phyloP scores from a whole-genome alignment of 2,113 vertebrate species.

The Pollimyrus isidori region DNA sequence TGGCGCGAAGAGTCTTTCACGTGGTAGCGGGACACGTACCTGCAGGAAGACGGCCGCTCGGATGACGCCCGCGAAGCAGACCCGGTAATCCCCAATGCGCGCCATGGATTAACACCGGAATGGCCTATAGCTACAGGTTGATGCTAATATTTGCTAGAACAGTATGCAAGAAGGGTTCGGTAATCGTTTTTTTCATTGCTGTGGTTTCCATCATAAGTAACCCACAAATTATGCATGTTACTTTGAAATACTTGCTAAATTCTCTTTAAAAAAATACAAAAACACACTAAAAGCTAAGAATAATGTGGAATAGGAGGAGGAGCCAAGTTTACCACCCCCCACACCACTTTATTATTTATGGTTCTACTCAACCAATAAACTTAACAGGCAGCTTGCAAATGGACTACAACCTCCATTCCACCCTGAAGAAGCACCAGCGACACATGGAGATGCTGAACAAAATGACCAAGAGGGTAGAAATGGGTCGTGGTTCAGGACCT shows the following conservation, averaged over 20 bases:
- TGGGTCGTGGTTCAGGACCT: not conserved
- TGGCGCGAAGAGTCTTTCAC: conserved; percentile 92
- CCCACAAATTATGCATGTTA: not conserved
- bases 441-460: not conserved
- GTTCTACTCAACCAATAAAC: not conserved
- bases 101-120: not conserved
- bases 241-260: not conserved
- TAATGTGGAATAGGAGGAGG: no score
- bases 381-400: not conserved
- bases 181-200: not conserved
- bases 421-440: not conserved
- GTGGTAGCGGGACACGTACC: conserved; percentile 94
- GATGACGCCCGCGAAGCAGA: not conserved
- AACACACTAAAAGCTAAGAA: not conserved
- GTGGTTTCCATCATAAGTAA: not conserved
- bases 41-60: conserved; percentile 26
- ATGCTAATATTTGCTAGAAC: not conserved
- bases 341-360: not conserved
- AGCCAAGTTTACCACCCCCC: not conserved
- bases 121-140: not conserved
- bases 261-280: no score
- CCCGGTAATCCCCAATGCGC: not conserved
- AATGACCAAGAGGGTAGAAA: not conserved
- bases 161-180: no score
- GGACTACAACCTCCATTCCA: not conserved